phyloP scores from a whole-genome alignment of 2,797 vertebrate genomes.

The Malurus splendens region DNA sequence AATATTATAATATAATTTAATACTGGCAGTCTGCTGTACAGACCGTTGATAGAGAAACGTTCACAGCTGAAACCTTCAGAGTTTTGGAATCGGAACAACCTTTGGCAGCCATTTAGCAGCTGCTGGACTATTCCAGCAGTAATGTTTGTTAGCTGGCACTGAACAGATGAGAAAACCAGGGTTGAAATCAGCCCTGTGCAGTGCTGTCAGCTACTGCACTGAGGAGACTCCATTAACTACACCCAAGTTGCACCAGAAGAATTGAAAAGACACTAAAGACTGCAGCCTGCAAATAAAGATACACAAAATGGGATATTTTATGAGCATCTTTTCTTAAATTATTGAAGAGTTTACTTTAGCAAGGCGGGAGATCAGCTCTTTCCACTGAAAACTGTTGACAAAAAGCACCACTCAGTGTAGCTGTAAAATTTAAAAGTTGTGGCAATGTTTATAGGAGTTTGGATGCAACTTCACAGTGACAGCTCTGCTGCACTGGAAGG shows the following conservation, averaged over 20 bases:
- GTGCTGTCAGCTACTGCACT: neutral
- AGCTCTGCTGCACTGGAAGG: neutral
- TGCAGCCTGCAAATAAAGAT: neutral
- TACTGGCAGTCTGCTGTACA: neutral
- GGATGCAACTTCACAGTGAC: neutral
- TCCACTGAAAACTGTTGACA: slow-evolving; percentile 17
- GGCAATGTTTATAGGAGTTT: slow-evolving; percentile 9
- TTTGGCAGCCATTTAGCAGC: neutral
- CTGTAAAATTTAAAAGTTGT: slow-evolving; percentile 12
- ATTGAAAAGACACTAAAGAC: neutral
- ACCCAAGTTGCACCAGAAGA: neutral
- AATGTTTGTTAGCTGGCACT: neutral
- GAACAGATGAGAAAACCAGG: neutral
- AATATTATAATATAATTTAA: too few species aligned
- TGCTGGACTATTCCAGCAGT: neutral
- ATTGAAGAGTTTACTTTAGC: slow-evolving; percentile 16
- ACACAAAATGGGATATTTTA: slow-evolving; percentile 15
- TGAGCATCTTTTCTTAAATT: neutral
- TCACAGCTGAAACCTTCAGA: neutral
- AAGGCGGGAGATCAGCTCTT: neutral
- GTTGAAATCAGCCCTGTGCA: neutral
- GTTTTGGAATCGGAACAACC: neutral
- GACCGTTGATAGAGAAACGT: accelerated
- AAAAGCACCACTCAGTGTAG: neutral
- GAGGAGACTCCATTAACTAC: neutral